Evolutionary conservation across 2,113 vertebrate genomes (phyloP).

Genomic region (Ciconia maguari): DNA sequence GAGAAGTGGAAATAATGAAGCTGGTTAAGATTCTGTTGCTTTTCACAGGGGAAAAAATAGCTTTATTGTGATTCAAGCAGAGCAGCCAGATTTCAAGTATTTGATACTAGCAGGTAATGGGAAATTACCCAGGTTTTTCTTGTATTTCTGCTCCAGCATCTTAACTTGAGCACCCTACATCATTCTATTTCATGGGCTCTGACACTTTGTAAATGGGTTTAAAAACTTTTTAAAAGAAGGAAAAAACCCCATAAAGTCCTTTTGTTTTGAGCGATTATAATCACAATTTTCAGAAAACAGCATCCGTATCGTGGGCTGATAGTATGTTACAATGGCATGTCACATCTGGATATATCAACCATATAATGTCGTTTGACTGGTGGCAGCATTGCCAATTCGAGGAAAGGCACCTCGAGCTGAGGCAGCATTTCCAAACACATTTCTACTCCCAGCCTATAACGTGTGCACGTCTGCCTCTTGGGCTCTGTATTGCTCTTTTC

Average conservation of each 20-base stretch:
- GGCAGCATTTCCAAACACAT: neutral
- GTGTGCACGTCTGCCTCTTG: neutral
- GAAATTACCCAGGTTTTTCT: slow-evolving; percentile 58
- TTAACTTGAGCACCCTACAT: slow-evolving; percentile 44
- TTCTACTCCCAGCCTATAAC: neutral
- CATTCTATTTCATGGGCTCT: slow-evolving; percentile 49
- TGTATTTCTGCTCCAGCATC: slow-evolving; percentile 40
- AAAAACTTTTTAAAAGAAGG: slow-evolving; percentile 29
- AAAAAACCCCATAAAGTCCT: neutral
- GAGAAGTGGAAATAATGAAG: slow-evolving; percentile 7
- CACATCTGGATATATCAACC: slow-evolving; percentile 40
- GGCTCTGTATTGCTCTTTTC: neutral
- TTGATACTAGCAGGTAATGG: slow-evolving; percentile 56
- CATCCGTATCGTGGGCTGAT: neutral
- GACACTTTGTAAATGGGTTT: slow-evolving; percentile 50
- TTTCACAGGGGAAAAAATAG: slow-evolving; percentile 20
- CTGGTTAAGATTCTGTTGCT: slow-evolving; percentile 38
- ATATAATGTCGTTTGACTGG: neutral
- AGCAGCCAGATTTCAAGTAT: slow-evolving; percentile 52
- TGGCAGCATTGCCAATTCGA: neutral
- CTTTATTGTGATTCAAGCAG: slow-evolving; percentile 58
- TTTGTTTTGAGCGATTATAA: slow-evolving; percentile 32
- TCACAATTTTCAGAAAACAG: slow-evolving; percentile 40
- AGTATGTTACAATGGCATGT: neutral
- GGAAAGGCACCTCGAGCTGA: neutral